A percentile compares a stretch with the other conserved stretches of the same genome.
Evolutionary conservation across 2,797 vertebrate species (phyloP).

Genomic region (Tympanoctomys barrerae): DNA sequence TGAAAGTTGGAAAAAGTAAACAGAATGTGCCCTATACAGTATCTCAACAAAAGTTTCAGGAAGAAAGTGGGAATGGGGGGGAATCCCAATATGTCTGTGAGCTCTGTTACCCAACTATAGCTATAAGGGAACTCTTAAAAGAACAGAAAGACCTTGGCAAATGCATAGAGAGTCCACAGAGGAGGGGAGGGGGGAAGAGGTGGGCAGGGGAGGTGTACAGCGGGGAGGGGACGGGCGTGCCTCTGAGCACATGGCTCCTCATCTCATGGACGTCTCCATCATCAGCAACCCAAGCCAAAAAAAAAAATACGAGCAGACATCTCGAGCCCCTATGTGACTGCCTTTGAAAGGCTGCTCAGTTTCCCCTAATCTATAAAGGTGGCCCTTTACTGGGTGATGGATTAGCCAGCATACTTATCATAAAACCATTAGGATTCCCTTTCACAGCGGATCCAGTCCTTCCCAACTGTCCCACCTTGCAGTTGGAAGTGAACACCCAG

Average conservation of each 20-base stretch:
- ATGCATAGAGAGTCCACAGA: neutral
- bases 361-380: neutral
- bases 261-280: neutral
- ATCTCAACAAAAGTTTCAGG: neutral
- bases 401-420: constrained; percentile 43
- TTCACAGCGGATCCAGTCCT: too few species aligned
- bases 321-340: neutral
- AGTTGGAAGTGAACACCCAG: too few species aligned
- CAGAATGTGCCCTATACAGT: neutral
- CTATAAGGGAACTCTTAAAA: neutral
- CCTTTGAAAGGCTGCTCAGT: neutral
- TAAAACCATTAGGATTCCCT: constrained; percentile 30
- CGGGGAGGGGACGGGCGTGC: neutral
- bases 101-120: neutral
- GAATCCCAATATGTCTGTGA: neutral
- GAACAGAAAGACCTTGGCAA: neutral
- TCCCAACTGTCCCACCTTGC: too few species aligned
- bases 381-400: neutral
- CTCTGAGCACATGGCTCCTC: neutral
- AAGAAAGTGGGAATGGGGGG: neutral
- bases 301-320: neutral
- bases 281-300: neutral
- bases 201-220: too few species aligned
- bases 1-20: constrained; percentile 9
- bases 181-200: too few species aligned